phyloP scores from a whole-genome alignment of 2,888 invertebrate genomes.

The Sarcophaga carnaria region DNA sequence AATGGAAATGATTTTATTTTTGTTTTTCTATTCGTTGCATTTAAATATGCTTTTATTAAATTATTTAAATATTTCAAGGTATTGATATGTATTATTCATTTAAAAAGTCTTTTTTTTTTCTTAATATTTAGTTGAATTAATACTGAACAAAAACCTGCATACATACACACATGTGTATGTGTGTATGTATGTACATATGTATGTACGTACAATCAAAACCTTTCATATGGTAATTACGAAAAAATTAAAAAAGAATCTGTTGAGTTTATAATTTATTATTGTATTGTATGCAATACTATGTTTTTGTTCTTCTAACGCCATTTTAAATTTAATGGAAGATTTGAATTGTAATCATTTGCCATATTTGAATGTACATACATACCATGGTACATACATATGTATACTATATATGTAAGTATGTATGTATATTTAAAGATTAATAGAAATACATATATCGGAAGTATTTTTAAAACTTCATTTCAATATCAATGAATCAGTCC shows the following conservation, averaged over 20 bases:
- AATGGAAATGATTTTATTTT: not conserved
- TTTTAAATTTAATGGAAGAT: not conserved
- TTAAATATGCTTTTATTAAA: not conserved
- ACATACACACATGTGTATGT: too few relatives aligned
- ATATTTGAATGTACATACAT: too few relatives aligned
- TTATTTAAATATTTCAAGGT: constrained; percentile 17
- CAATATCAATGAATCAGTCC: constrained; percentile 23
- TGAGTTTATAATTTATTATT: not conserved
- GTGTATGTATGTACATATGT: too few relatives aligned
- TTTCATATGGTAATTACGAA: constrained; percentile 35
- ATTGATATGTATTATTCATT: not conserved
- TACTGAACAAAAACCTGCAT: too few relatives aligned
- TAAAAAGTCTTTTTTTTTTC: too few relatives aligned
- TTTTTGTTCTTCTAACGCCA: constrained; percentile 7
- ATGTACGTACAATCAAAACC: not conserved
- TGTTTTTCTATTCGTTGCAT: not conserved
- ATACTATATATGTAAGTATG: too few relatives aligned
- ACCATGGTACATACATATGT: too few relatives aligned
- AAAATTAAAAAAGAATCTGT: not conserved
- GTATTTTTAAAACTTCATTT: constrained; percentile 31
- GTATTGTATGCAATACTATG: not conserved
- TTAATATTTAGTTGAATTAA: too few relatives aligned
- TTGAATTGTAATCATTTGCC: too few relatives aligned
- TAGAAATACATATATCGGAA: constrained; percentile 28
- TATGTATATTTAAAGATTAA: too few relatives aligned